phyloP scores from a whole-genome alignment of 2,797 vertebrate species.

The Ataeniobius toweri region DNA sequence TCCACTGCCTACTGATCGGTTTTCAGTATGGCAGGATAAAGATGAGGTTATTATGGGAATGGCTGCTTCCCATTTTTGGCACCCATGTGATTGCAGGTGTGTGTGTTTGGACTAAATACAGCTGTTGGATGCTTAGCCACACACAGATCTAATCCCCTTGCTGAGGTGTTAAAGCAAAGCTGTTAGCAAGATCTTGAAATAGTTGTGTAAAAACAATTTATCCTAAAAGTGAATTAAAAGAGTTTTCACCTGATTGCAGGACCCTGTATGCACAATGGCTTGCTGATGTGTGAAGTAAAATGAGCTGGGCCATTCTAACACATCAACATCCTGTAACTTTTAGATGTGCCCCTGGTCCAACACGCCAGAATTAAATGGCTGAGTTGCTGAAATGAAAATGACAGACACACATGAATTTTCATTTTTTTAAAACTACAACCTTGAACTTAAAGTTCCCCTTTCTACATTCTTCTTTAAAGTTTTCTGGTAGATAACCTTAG shows the following conservation, averaged over 20 bases:
- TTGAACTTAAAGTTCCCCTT: not conserved
- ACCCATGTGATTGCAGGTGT: conserved; percentile 62
- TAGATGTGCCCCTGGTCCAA: too few relatives aligned
- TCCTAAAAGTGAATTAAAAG: too few relatives aligned
- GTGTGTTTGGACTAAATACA: conserved; percentile 43
- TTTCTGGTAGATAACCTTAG: not conserved
- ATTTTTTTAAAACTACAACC: not conserved
- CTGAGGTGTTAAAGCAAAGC: not conserved
- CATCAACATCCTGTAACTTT: too few relatives aligned
- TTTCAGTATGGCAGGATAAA: not conserved
- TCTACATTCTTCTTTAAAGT: not conserved
- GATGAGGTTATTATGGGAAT: not conserved
- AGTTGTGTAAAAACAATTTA: not conserved
- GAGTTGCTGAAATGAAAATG: not conserved
- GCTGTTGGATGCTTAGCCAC: conserved; percentile 46
- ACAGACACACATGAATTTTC: not conserved
- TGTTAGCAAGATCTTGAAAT: not conserved
- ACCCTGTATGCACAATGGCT: too few relatives aligned
- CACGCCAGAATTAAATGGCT: too few relatives aligned
- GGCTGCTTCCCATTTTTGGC: conserved; percentile 56
- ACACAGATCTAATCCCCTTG: not conserved
- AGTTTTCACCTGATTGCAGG: too few relatives aligned
- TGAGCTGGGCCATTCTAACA: too few relatives aligned
- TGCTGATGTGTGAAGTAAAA: too few relatives aligned
- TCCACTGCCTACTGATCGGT: not conserved